phyloP scores from a whole-genome alignment of 2,888 invertebrate species.

The Rhamnusium bicolor region DNA sequence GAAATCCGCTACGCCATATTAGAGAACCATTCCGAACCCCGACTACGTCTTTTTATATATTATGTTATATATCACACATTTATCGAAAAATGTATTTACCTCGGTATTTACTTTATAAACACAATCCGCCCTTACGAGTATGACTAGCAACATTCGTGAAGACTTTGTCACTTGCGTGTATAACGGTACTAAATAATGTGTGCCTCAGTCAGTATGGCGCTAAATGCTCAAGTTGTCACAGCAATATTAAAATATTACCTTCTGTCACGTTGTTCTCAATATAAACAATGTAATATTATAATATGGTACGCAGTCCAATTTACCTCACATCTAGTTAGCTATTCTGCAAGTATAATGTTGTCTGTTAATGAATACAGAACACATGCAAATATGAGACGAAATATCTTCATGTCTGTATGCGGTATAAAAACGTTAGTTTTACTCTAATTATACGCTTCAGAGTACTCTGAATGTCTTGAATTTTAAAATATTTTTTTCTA shows the following conservation, averaged over 20 bases:
- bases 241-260: not conserved
- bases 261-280: not conserved
- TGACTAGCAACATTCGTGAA: no score
- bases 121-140: no score
- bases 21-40: no score
- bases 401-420: conserved; percentile 6
- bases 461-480: not conserved
- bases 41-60: no score
- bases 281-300: not conserved
- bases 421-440: conserved; percentile 17
- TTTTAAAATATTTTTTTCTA: no score
- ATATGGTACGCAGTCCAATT: not conserved
- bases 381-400: not conserved
- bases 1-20: no score
- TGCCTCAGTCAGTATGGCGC: not conserved
- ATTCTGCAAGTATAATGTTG: not conserved
- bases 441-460: conserved; percentile 6
- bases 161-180: no score
- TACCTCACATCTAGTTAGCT: not conserved
- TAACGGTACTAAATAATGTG: not conserved
- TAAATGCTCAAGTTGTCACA: not conserved
- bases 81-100: no score
- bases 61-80: no score
- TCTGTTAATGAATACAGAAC: not conserved
- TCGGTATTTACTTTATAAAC: no score